Evolutionary conservation across 2,797 vertebrate genomes (phyloP), one percentile per base, ranked within the genome.

Genomic region (Thaleichthys pacificus): DNA sequence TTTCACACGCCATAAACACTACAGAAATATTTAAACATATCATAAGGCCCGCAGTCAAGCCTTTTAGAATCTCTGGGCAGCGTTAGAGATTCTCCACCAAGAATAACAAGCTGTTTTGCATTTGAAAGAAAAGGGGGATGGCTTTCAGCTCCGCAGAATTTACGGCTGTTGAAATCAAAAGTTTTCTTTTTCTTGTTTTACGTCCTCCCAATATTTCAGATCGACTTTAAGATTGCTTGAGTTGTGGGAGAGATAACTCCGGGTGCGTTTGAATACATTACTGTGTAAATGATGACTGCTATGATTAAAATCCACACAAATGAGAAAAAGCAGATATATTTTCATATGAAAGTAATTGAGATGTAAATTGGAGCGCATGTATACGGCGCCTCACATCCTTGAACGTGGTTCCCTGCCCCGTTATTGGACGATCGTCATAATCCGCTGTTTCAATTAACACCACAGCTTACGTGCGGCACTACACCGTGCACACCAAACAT

Each of bases 1-100:
- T 91, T 89, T 91, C 86, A 91, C 87, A 90, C 86, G 82, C 83
- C 84, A 90, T 89, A 91, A 92, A 93, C 86, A 87, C 87, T 81
- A 86, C 80, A 91, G 85, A 87, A 84, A 87, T 84, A 77, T 91
- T 89, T 85, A 85, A 89, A 90, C 61, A 78, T 84, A 82, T 78
- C 68, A 76, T 88, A 85, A 87, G 82, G 80, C 81, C 38, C 80
- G 82, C 77, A 82, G 83, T 82, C 80, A 74, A 79, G 70, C 70
- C 74, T 86, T 88, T 85, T 79, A 84, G 79, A 88, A 87, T 86
- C 69, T 32, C 79, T 70, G 49, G 76, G 66, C 68, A 80, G 87
- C 82, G 61, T 87, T 80, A 72, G 80, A 83, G 82, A 68, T 63
- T 63, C 28, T 54, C 61, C 70, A 74, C 71, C 62, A 76, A 87